Conservation (phyloP, 2,113 vertebrate species). For the Oceanites oceanicus region DNA sequence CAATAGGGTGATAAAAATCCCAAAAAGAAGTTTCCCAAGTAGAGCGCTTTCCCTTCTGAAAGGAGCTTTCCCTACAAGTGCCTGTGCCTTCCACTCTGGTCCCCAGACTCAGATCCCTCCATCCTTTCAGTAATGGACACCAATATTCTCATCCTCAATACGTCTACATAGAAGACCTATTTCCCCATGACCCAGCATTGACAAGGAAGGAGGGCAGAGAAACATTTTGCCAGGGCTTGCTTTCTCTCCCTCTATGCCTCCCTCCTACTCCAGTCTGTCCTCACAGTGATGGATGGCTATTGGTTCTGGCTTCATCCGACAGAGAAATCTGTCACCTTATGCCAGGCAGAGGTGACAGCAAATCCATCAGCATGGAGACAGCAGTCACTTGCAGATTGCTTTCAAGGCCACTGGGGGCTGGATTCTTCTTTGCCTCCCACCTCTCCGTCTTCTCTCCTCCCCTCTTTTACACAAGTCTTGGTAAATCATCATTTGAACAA, state of each 20-base stretch:
- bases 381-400: constrained; percentile 44
- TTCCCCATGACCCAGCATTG: not conserved
- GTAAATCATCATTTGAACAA: constrained; percentile 15
- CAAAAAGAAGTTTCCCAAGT: not conserved
- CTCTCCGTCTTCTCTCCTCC: not conserved
- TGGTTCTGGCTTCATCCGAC: constrained; percentile 56
- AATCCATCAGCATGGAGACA: constrained; percentile 69
- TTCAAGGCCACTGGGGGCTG: constrained; percentile 61
- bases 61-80: not conserved
- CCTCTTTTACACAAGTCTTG: not conserved
- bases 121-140: not conserved
- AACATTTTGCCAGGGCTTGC: not conserved
- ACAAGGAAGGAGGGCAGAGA: not conserved
- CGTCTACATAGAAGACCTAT: accelerated
- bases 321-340: constrained; percentile 66
- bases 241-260: not conserved
- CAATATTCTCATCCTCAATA: accelerated
- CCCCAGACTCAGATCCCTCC: not conserved
- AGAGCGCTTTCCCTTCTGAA: not conserved
- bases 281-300: constrained; percentile 63
- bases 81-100: not conserved
- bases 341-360: constrained; percentile 67
- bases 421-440: not conserved
- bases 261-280: constrained; percentile 15
- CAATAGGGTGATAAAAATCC: not conserved